Evolutionary conservation across 1,140 invertebrate genomes (phyloP).

Genomic region (Plectrocnemia conspersa): DNA sequence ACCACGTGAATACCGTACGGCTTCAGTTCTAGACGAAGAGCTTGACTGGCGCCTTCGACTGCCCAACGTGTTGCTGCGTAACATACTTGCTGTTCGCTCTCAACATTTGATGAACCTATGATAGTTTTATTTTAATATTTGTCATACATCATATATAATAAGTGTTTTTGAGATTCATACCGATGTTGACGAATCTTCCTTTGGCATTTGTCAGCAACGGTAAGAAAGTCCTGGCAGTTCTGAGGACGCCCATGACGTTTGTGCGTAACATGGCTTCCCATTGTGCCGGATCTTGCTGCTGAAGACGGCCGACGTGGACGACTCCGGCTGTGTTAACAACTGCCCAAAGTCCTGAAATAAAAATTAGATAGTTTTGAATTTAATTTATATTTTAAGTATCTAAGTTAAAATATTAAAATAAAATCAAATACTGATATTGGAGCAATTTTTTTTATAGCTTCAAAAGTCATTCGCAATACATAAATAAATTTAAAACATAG

Average conservation of each 20-base stretch:
- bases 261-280: constrained; percentile 74
- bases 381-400: background rate
- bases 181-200: constrained; percentile 59
- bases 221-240: constrained; percentile 69
- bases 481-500: too few relatives aligned
- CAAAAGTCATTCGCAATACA: too few relatives aligned
- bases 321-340: constrained; percentile 76
- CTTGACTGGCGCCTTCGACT: constrained; percentile 67
- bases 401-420: background rate
- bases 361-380: constrained; percentile 8
- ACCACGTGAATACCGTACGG: constrained; percentile 69
- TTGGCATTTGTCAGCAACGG: constrained; percentile 55
- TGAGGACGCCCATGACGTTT: constrained; percentile 70
- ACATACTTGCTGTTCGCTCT: constrained; percentile 57
- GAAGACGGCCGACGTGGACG: constrained; percentile 62
- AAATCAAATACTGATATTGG: too few relatives aligned
- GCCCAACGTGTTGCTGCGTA: constrained; percentile 64
- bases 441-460: too few relatives aligned
- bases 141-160: constrained; percentile 15
- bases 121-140: background rate
- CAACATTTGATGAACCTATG: constrained; percentile 31
- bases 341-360: constrained; percentile 65
- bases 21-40: constrained; percentile 62
- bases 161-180: constrained; percentile 39
- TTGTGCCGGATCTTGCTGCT: constrained; percentile 65